Conservation (phyloP, 1,140 invertebrate genomes). For the Brachionus sp. region DNA sequence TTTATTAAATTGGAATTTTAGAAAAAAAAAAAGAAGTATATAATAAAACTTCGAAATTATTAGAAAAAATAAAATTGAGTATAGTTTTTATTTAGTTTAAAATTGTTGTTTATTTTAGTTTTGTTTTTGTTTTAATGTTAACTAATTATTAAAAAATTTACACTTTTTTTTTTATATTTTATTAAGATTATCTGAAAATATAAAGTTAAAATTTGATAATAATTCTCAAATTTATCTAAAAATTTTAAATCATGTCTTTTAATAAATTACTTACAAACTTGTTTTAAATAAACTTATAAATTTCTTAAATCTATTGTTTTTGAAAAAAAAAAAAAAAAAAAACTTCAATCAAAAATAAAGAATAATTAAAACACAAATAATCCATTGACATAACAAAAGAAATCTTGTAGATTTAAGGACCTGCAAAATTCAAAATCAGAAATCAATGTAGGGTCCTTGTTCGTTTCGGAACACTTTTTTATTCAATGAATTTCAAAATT, state of each 20-base stretch:
- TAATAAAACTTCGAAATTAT: not conserved
- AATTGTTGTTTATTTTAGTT: not conserved
- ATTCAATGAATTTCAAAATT: not conserved
- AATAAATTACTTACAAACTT: not conserved
- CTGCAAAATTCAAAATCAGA: not conserved
- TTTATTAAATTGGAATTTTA: not conserved
- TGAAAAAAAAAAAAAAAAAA: not conserved
- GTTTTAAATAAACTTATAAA: not conserved
- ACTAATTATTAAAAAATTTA: not conserved
- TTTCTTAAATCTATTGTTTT: not conserved
- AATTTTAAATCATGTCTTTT: not conserved
- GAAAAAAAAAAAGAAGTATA: not conserved
- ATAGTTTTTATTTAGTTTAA: no score
- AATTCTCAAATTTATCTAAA: not conserved
- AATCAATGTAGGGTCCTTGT: not conserved
- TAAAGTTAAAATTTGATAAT: not conserved
- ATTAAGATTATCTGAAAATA: not conserved
- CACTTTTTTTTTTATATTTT: not conserved
- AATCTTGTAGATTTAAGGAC: not conserved
- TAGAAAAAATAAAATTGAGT: not conserved
- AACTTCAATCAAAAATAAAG: not conserved
- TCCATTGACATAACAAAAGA: not conserved
- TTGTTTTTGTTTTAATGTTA: not conserved
- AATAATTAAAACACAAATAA: conserved; percentile 6
- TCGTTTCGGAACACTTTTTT: not conserved